A percentile compares a stretch with the other conserved stretches of the same genome.
phyloP scores from a whole-genome alignment of 2,888 invertebrate species.

The Candidula unifasciata region DNA sequence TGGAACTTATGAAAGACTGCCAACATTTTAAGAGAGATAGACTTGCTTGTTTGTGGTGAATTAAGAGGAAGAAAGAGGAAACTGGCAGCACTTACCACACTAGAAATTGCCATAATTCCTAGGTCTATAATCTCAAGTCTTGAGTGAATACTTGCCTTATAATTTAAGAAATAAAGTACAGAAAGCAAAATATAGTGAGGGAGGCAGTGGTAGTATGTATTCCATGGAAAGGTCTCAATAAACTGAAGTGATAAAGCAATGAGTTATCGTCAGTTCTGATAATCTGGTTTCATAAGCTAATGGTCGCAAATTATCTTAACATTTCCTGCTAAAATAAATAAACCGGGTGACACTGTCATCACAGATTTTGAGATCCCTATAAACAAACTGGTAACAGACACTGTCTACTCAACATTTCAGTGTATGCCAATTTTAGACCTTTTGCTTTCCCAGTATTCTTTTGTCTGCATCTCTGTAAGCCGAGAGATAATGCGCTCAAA shows the following conservation, averaged over 20 bases:
- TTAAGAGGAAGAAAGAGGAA: no score
- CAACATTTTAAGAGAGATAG: no score
- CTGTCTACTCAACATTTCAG: not conserved
- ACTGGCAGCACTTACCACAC: no score
- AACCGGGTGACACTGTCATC: not conserved
- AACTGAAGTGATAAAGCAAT: not conserved
- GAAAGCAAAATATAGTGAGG: not conserved
- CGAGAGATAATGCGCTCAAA: constrained; percentile 95
- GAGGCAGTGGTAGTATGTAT: not conserved
- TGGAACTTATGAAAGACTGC: no score
- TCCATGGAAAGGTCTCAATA: not conserved
- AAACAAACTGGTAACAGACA: not conserved
- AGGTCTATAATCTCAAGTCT: not conserved
- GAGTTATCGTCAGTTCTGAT: not conserved
- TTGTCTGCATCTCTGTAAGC: constrained; percentile 96
- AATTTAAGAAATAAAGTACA: not conserved
- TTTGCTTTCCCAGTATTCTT: constrained; percentile 88
- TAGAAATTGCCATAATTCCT: not conserved
- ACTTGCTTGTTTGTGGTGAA: no score
- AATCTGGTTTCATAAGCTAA: not conserved
- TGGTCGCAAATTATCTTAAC: not conserved
- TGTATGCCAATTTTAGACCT: not conserved
- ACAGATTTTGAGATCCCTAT: not conserved
- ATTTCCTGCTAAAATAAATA: not conserved
- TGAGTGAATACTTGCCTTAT: not conserved